Percentiles rank a stretch among this genome's conserved stretches.
phyloP scores from a whole-genome alignment of 2,888 invertebrate species.

The Drosophila austrosaltans region DNA sequence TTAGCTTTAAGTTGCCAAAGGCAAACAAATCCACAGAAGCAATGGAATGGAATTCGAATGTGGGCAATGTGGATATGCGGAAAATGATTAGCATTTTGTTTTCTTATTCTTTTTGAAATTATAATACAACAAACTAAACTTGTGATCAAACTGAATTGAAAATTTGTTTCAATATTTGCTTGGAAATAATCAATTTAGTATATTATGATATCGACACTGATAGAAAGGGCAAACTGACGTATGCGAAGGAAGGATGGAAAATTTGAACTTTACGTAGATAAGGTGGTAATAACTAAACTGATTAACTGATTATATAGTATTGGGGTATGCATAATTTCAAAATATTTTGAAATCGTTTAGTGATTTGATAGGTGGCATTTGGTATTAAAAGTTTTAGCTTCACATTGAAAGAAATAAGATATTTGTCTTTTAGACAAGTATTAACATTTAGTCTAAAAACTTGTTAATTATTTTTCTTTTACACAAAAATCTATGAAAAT shows the following conservation, averaged over 20 bases:
- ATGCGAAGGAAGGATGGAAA: not conserved
- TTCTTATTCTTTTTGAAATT: no score
- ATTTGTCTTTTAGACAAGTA: no score
- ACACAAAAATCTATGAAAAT: no score
- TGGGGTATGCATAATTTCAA: no score
- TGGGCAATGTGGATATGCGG: not conserved
- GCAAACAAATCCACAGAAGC: slow-evolving; percentile 18
- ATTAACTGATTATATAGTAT: no score
- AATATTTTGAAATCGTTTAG: no score
- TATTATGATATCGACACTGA: not conserved
- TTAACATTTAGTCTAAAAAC: no score
- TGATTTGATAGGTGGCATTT: no score
- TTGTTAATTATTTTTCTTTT: no score
- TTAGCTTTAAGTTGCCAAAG: slow-evolving; percentile 32
- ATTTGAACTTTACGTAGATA: not conserved
- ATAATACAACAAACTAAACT: slow-evolving; percentile 4
- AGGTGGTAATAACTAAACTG: no score
- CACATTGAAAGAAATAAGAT: no score
- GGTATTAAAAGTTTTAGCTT: no score
- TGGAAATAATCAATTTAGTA: not conserved
- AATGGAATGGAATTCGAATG: not conserved
- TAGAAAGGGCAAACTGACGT: not conserved
- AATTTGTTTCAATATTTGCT: not conserved
- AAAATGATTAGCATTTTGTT: not conserved
- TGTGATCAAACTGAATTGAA: not conserved